Percentiles rank a stretch among this genome's conserved stretches.
Conservation (phyloP, 2,113 vertebrate species). For the Petaurus breviceps region DNA sequence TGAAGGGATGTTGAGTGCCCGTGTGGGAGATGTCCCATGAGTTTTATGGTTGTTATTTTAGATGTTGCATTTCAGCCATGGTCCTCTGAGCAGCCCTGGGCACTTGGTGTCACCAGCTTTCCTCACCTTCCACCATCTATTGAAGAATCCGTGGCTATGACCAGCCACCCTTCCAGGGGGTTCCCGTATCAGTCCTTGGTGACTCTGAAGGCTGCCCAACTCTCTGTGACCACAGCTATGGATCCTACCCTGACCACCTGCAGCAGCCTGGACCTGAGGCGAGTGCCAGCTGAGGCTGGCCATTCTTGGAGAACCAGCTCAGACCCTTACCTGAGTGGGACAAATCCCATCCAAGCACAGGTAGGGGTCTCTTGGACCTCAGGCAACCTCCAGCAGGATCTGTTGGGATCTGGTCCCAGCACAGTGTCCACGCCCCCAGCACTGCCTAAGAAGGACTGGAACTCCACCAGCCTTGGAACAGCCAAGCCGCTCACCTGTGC, state of each 20-base stretch:
- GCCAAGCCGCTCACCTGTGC: constrained; percentile 79
- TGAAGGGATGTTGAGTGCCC: neutral
- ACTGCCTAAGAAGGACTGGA: constrained; percentile 7
- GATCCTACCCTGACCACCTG: neutral
- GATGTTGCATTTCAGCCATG: constrained; percentile 60
- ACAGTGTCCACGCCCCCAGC: neutral
- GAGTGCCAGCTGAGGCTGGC: neutral
- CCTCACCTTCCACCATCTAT: constrained; percentile 39
- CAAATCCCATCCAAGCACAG: neutral
- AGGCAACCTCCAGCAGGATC: too few relatives aligned
- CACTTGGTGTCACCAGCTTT: constrained; percentile 34
- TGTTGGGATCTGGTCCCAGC: too few relatives aligned
- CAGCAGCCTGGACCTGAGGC: neutral
- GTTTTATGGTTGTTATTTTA: constrained; percentile 13
- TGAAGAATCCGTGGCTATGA: neutral
- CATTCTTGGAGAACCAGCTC: neutral
- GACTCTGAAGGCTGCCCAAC: too few relatives aligned
- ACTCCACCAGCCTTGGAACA: constrained; percentile 57
- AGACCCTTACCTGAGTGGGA: neutral
- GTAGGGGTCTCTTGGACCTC: too few relatives aligned
- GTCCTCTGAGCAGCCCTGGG: constrained; percentile 26
- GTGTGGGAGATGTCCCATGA: neutral
- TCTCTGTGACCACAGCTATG: too few relatives aligned
- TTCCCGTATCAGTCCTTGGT: too few relatives aligned
- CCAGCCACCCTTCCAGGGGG: neutral